Conservation (phyloP, 1,140 invertebrate species). For the Thaumatotibia leucotreta region DNA sequence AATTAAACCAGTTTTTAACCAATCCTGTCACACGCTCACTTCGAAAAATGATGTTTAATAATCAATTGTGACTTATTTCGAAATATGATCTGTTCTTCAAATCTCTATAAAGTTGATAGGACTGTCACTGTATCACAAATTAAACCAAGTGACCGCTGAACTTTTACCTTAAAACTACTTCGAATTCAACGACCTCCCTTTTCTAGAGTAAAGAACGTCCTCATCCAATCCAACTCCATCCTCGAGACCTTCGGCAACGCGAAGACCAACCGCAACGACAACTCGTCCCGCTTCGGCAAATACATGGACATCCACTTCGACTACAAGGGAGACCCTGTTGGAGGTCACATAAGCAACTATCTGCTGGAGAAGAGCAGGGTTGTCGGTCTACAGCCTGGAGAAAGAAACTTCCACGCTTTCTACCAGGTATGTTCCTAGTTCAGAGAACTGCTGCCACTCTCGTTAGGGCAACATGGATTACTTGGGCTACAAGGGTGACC, state of each 20-base stretch:
- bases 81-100: too few relatives aligned
- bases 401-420: conserved; percentile 98
- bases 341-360: conserved; percentile 98
- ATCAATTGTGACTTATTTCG: too few relatives aligned
- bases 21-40: too few relatives aligned
- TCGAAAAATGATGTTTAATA: too few relatives aligned
- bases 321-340: conserved; percentile 98
- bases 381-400: conserved; percentile 93
- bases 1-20: too few relatives aligned
- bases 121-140: too few relatives aligned
- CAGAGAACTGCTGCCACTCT: too few relatives aligned
- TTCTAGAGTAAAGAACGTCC: conserved; percentile 95
- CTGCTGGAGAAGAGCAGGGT: conserved; percentile 97
- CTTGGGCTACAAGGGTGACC: conserved; percentile 99
- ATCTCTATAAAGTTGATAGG: too few relatives aligned
- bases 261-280: conserved; percentile 98
- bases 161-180: too few relatives aligned
- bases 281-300: conserved; percentile 98
- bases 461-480: conserved; percentile 99
- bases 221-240: conserved; percentile 97
- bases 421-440: too few relatives aligned
- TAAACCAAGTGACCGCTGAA: neutral
- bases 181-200: too few relatives aligned
- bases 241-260: conserved; percentile 98
- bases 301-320: conserved; percentile 99